phyloP scores from a whole-genome alignment of 1,140 invertebrate genomes.

The Drosophila micromelanica region DNA sequence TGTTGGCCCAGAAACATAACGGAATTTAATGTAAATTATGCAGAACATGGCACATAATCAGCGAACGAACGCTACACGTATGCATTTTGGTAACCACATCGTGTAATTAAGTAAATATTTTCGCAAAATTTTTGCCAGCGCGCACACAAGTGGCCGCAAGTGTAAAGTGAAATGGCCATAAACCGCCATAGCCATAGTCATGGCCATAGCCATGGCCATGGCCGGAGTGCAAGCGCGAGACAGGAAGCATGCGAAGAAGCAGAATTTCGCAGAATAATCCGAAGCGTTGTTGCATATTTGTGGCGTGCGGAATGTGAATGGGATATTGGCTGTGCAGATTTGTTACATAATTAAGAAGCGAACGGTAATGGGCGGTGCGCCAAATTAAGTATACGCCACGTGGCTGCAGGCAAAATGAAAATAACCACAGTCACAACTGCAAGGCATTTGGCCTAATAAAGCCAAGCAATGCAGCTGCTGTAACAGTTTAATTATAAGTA shows the following conservation, averaged over 20 bases:
- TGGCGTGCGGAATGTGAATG: slow-evolving; percentile 19
- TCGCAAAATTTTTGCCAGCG: slow-evolving; percentile 28
- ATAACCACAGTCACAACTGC: slow-evolving; percentile 19
- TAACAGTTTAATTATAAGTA: slow-evolving; percentile 24
- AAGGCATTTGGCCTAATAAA: slow-evolving; percentile 25
- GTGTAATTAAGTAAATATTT: slow-evolving; percentile 56
- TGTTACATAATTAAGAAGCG: slow-evolving; percentile 48
- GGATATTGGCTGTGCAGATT: slow-evolving; percentile 24
- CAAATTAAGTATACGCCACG: slow-evolving; percentile 45
- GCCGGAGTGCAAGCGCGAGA: background rate
- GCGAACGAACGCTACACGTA: slow-evolving; percentile 24
- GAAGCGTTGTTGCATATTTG: slow-evolving; percentile 31
- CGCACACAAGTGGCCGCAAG: slow-evolving; percentile 31
- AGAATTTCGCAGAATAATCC: slow-evolving; percentile 1
- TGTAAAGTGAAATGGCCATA: slow-evolving; percentile 29
- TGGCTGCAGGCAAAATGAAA: slow-evolving; percentile 24
- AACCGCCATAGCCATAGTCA: background rate
- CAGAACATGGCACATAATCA: slow-evolving; percentile 38
- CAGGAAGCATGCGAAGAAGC: background rate
- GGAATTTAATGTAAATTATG: slow-evolving; percentile 39
- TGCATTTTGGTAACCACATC: slow-evolving; percentile 38
- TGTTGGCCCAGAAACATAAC: slow-evolving; percentile 7
- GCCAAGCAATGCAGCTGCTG: slow-evolving; percentile 6
- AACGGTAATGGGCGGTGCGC: slow-evolving; percentile 19
- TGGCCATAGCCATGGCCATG: background rate